These are phyloP conservation scores for Torymus aiolomorphi DNA, from an alignment of 2,888 invertebrate genomes.

Conservation along the genomic window DNA sequence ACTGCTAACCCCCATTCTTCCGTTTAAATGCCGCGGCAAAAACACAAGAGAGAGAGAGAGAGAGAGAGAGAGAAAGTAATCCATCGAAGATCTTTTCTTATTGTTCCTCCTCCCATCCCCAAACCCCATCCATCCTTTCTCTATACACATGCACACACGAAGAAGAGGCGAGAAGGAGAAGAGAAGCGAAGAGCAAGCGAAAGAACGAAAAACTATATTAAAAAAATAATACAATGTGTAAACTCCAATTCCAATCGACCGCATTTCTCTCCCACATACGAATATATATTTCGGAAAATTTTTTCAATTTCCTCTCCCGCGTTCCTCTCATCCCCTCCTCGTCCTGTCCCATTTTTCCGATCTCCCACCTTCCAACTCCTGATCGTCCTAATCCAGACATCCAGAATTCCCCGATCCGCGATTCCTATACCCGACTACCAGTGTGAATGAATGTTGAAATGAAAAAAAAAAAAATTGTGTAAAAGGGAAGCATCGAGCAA, in stretches of 20 bases:
- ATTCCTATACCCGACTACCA: constrained; percentile 67
- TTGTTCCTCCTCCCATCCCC: constrained; percentile 33
- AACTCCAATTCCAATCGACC: constrained; percentile 59
- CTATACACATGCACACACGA: constrained; percentile 12
- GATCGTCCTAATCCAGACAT: constrained; percentile 32
- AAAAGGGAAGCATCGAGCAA: constrained; percentile 69
- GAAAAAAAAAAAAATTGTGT: constrained; percentile 62
- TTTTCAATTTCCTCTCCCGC: constrained; percentile 31
- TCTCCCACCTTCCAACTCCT: background rate
- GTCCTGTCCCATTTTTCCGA: constrained; percentile 35
- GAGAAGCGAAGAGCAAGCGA: constrained; percentile 37
- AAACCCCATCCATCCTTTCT: constrained; percentile 34
- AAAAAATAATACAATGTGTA: constrained; percentile 12
- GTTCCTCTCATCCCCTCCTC: constrained; percentile 48
- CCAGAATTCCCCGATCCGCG: constrained; percentile 25
- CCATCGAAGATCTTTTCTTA: constrained; percentile 45
- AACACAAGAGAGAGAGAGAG: constrained; percentile 5
- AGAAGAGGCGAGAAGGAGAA: constrained; percentile 31
- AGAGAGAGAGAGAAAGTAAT: constrained; percentile 13
- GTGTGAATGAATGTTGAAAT: constrained; percentile 72
- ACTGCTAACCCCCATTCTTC: constrained; percentile 15
- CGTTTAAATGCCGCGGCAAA: constrained; percentile 25
- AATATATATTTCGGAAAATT: constrained; percentile 56
- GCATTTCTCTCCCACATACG: constrained; percentile 55
- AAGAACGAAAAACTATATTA: too few relatives aligned